phyloP scores from a whole-genome alignment of 2,113 vertebrate genomes.

The Ia io region DNA sequence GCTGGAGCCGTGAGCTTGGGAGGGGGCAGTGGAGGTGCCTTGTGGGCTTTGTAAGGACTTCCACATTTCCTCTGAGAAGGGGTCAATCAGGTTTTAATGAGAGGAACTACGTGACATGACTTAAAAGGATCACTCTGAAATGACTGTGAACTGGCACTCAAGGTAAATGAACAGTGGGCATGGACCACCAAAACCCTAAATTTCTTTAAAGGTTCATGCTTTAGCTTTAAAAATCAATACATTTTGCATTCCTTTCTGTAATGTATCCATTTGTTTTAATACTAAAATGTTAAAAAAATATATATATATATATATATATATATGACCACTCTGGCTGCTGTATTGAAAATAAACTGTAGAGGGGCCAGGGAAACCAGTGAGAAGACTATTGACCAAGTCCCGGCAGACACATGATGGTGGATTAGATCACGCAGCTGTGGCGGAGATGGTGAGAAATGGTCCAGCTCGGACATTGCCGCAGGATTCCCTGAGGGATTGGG shows the following conservation, averaged over 20 bases:
- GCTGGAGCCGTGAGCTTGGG: not conserved
- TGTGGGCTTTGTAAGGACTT: not conserved
- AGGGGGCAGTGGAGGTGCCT: not conserved
- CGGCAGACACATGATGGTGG: not conserved
- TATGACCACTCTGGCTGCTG: not conserved
- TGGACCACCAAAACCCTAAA: too few relatives aligned
- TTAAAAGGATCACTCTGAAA: not conserved
- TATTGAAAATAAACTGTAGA: not conserved
- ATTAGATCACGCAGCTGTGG: rapidly evolving
- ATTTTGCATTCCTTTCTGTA: too few relatives aligned
- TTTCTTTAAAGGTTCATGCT: too few relatives aligned
- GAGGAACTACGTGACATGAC: not conserved
- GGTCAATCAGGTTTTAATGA: not conserved
- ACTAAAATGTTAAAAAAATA: too few relatives aligned
- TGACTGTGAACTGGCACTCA: too few relatives aligned
- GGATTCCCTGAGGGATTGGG: not conserved
- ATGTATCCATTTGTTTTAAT: too few relatives aligned
- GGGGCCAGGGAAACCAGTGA: not conserved
- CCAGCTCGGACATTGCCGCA: not conserved
- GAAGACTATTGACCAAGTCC: not conserved
- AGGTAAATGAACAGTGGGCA: too few relatives aligned
- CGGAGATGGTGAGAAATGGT: not conserved
- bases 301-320: too few relatives aligned
- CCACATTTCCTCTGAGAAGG: not conserved
- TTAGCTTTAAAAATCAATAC: too few relatives aligned